These are phyloP conservation scores for Stegana nigrithorax DNA, from an alignment of 2,888 invertebrate species.

Conservation along the genomic window DNA sequence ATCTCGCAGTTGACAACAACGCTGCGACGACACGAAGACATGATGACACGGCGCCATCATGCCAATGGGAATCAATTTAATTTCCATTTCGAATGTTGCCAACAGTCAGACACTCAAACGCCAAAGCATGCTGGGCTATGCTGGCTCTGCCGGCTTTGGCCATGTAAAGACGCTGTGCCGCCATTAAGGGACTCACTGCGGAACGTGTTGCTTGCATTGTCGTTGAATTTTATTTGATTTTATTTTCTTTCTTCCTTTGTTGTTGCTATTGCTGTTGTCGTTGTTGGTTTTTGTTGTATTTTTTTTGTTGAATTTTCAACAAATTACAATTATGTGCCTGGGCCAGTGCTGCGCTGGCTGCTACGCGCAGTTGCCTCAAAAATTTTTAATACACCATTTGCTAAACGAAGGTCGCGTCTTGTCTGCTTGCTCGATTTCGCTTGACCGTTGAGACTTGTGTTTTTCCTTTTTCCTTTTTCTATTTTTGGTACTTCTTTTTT, in stretches of 20 bases:
- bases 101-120: not conserved
- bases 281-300: not conserved
- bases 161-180: not conserved
- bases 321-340: constrained; percentile 25
- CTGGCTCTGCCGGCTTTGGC: no score
- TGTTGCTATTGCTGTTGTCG: not conserved
- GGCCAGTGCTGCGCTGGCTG: constrained; percentile 1
- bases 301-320: constrained; percentile 9
- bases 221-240: not conserved
- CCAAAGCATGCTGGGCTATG: no score
- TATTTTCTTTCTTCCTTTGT: not conserved
- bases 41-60: not conserved
- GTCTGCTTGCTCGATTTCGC: no score
- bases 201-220: constrained; percentile 11
- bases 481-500: no score
- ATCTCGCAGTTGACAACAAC: not conserved
- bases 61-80: constrained; percentile 22
- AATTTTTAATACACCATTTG: constrained; percentile 4
- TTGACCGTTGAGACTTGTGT: no score
- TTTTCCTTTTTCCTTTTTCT: no score
- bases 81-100: constrained; percentile 19
- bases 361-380: not conserved
- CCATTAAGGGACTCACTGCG: constrained; percentile 9
- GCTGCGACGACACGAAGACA: not conserved
- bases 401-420: not conserved